Percentiles rank a stretch among this genome's conserved stretches.
phyloP scores from a whole-genome alignment of 1,140 invertebrate genomes.

The Lordiphosa mommai region DNA sequence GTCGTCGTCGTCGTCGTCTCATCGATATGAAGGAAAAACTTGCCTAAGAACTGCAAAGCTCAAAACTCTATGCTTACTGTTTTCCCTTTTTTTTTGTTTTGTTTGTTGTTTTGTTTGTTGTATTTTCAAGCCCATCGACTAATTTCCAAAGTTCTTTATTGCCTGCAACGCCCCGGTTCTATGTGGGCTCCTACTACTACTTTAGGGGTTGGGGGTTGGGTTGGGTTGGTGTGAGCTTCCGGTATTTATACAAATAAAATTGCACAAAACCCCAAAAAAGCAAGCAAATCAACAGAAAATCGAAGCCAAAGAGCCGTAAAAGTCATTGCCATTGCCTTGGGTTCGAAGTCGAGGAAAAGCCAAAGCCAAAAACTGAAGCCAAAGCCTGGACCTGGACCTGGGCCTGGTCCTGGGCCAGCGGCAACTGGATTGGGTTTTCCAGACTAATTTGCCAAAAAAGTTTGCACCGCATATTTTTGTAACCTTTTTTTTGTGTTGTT shows the following conservation, averaged over 20 bases:
- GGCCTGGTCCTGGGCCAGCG: slow-evolving; percentile 13
- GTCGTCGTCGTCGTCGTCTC: slow-evolving; percentile 13
- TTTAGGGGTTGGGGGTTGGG: neutral
- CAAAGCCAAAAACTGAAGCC: slow-evolving; percentile 4
- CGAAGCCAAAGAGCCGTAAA: slow-evolving; percentile 50
- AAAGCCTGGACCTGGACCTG: neutral
- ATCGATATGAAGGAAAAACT: slow-evolving; percentile 53
- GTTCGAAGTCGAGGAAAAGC: neutral
- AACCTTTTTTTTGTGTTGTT: slow-evolving; percentile 50
- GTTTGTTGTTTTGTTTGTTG: slow-evolving; percentile 1
- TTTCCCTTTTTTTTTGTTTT: slow-evolving; percentile 1
- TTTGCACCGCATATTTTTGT: slow-evolving; percentile 76
- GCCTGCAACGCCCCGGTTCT: slow-evolving; percentile 61
- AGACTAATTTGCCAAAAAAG: slow-evolving; percentile 79
- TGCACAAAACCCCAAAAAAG: slow-evolving; percentile 54
- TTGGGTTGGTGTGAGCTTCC: slow-evolving; percentile 56
- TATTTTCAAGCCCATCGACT: slow-evolving; percentile 43
- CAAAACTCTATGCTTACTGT: slow-evolving; percentile 12
- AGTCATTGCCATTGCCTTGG: slow-evolving; percentile 56
- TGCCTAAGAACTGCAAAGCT: slow-evolving; percentile 46
- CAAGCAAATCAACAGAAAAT: slow-evolving; percentile 74
- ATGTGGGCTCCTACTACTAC: too few relatives aligned
- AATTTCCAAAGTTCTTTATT: slow-evolving; percentile 78
- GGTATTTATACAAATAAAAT: slow-evolving; percentile 79
- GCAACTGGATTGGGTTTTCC: slow-evolving; percentile 14